phyloP scores from a whole-genome alignment of 2,113 vertebrate genomes.

The Eptesicus fuscus region DNA sequence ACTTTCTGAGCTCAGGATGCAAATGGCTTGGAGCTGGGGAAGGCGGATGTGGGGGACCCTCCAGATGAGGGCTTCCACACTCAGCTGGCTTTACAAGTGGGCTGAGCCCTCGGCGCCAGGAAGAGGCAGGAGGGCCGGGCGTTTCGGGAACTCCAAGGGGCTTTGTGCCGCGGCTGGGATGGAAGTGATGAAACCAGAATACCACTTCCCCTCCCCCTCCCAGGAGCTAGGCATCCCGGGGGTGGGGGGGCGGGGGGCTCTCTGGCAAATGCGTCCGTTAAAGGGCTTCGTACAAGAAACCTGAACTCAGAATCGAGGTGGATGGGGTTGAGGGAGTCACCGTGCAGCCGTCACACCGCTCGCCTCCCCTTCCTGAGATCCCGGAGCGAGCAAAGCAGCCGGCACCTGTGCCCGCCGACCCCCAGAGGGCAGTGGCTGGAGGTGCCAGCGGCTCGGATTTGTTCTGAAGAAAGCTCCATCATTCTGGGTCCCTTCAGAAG shows the following conservation, averaged over 20 bases:
- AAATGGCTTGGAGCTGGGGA: not conserved
- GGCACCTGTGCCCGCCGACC: not conserved
- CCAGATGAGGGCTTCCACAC: not conserved
- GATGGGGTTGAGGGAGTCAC: not conserved
- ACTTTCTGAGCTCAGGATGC: not conserved
- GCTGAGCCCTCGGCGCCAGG: not conserved
- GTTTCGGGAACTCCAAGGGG: not conserved
- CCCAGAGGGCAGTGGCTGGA: not conserved
- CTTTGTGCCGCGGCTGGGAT: not conserved
- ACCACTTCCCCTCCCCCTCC: not conserved
- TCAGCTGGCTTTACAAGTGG: not conserved
- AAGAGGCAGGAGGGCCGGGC: not conserved
- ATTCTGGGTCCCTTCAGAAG: not conserved
- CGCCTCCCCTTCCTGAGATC: not conserved
- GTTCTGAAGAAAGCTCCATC: not conserved
- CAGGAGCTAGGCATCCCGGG: not conserved
- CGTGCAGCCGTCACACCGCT: accelerated
- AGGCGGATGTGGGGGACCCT: not conserved
- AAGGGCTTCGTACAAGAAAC: not conserved
- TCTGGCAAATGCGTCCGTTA: not conserved
- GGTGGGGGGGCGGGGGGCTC: no score
- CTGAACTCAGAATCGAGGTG: not conserved
- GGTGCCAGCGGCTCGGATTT: not conserved
- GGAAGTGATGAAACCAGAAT: not conserved
- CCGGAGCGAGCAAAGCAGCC: not conserved